These are phyloP conservation scores for Geopemphigus sp. DNA, from an alignment of 1,140 invertebrate species.

Conservation along the genomic window DNA sequence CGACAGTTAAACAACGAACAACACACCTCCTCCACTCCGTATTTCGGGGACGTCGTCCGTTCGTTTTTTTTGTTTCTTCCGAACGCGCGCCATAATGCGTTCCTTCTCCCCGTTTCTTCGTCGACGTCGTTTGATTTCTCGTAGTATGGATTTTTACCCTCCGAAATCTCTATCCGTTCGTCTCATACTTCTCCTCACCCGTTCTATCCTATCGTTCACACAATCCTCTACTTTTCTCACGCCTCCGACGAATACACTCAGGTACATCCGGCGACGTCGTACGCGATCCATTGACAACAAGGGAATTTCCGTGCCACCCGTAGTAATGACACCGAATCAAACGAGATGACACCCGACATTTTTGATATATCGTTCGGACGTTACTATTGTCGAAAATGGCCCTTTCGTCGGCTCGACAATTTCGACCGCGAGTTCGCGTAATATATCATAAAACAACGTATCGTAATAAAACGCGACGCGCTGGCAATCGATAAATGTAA, in stretches of 20 bases:
- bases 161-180: not conserved
- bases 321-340: constrained; percentile 24
- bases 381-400: not conserved
- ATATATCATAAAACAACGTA: too few species aligned
- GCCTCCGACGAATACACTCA: not conserved
- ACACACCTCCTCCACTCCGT: too few species aligned
- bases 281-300: constrained; percentile 32
- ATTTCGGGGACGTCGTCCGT: too few species aligned
- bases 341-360: constrained; percentile 8
- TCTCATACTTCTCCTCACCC: not conserved
- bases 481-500: not conserved
- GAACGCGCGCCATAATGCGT: too few species aligned
- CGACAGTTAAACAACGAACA: not conserved
- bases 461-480: too few species aligned
- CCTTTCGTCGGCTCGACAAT: not conserved
- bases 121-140: too few species aligned
- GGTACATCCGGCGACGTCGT: not conserved
- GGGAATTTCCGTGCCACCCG: too few species aligned
- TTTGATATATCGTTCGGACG: constrained; percentile 12
- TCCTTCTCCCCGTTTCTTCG: too few species aligned
- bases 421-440: too few species aligned
- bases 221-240: not conserved
- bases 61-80: too few species aligned
- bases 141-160: too few species aligned
- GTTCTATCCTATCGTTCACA: not conserved